Conservation (phyloP, 35 echinoderm and acorn worm species). For the Apostichopus japonicus region DNA sequence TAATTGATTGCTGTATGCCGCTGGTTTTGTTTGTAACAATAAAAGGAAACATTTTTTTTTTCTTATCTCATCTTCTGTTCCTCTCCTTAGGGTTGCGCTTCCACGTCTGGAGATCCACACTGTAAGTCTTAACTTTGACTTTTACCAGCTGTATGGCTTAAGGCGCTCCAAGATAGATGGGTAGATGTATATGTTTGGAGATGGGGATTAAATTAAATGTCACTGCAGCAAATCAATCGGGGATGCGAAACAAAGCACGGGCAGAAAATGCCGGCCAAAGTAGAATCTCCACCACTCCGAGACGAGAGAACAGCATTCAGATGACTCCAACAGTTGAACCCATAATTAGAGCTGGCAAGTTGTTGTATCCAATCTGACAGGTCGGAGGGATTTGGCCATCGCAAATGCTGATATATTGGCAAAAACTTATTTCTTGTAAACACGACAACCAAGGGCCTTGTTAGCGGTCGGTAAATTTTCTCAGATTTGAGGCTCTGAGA, state of each 20-base stretch:
- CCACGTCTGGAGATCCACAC: neutral
- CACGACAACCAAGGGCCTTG: too few relatives aligned
- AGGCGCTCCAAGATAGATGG: neutral
- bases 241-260: neutral
- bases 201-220: slow-evolving; percentile 9
- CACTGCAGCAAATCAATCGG: slow-evolving; percentile 34
- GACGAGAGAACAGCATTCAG: neutral
- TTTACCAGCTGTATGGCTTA: slow-evolving; percentile 10
- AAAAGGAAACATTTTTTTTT: neutral
- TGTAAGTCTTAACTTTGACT: slow-evolving; percentile 5
- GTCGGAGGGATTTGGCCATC: neutral
- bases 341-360: neutral
- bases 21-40: too few relatives aligned
- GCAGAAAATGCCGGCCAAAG: neutral
- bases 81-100: neutral
- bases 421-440: too few relatives aligned
- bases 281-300: neutral
- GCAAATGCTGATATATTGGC: too few relatives aligned
- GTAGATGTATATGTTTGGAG: neutral
- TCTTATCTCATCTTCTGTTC: neutral
- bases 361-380: neutral
- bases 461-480: too few relatives aligned
- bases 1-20: too few relatives aligned
- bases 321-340: neutral
- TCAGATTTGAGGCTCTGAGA: too few relatives aligned